Base-by-base conservation (phyloP, 2,113 vertebrate genomes). In the Potamarius usumacintae region DNA sequence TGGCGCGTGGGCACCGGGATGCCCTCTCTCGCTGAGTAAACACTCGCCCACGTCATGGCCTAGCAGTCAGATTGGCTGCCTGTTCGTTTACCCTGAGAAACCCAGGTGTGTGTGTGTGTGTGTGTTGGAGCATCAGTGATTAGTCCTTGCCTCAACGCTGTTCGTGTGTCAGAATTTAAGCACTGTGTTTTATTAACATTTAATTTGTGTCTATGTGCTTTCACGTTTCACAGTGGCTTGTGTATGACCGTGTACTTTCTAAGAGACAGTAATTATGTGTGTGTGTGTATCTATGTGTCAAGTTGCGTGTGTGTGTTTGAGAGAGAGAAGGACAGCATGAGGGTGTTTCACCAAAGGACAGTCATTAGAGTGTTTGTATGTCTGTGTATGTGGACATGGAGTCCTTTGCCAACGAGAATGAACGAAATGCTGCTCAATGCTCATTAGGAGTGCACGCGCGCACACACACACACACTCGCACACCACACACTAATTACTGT, bases 371-470 rank as follows among this genome's bases (percentile, higher is more conserved):
- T 71, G 82, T 72, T 42, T 89, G 83, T 86, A 27, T 88, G 57
- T 86, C 65, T 88, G 83, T 84, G 86, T 67, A 12, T 27, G 63
- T 67, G 25, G 15, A 22, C 25, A 2, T 76, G 81, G 5, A 85
- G 71, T 74, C 78, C 69, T 77, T 85, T 15, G 84, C 86, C 85
- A 86, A 90, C 69, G n/a, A 84, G 88, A 86, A 89, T 55, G 34
- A 88, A 88, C 81, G 65, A 81, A 90, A 89, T 88, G 69, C 65
- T 65, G 53, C 69, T 89, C 84, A 65, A 82, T 84, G 82, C 89
- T 90, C 90, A 90, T 90, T 90, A 90, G 62, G 27, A 76, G 67
- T 27, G 74, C 71, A 89, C 88, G 88, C 71, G 89, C 88, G 88
- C 77, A 87, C 87, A 17, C 52, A 85, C 62, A 88, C 86, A 17